Evolutionary conservation across 2,113 vertebrate species (phyloP).

Genomic region (Paracanthobrama guichenoti): DNA sequence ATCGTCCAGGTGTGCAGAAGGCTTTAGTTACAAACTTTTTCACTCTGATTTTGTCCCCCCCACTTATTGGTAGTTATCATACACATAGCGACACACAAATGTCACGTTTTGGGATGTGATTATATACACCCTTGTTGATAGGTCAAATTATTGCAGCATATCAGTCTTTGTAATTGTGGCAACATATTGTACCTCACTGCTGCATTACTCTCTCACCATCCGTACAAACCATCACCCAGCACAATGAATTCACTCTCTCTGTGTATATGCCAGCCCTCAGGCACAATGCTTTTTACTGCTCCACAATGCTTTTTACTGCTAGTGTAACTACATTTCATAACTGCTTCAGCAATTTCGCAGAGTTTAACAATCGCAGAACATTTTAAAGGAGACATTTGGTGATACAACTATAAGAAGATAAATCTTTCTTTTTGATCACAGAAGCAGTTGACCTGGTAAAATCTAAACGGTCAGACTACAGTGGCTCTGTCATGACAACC

Average conservation of each 20-base stretch:
- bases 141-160: neutral
- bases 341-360: neutral
- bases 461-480: neutral
- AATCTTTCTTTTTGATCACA: neutral
- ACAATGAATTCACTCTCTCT: neutral
- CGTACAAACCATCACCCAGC: neutral
- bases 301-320: neutral
- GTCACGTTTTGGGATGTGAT: neutral
- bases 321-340: neutral
- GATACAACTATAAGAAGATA: neutral
- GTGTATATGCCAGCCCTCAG: neutral
- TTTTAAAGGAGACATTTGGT: neutral
- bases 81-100: neutral
- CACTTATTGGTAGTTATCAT: neutral
- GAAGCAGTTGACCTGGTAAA: neutral
- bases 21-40: no score
- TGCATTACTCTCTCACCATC: conserved; percentile 41
- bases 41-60: no score
- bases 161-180: neutral
- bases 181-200: conserved; percentile 2
- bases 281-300: conserved; percentile 1
- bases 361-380: neutral
- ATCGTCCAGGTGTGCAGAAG: no score
- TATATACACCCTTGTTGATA: neutral
- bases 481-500: neutral